Conservation (phyloP, 2,797 vertebrate genomes). For the Typhlichthys subterraneus region DNA sequence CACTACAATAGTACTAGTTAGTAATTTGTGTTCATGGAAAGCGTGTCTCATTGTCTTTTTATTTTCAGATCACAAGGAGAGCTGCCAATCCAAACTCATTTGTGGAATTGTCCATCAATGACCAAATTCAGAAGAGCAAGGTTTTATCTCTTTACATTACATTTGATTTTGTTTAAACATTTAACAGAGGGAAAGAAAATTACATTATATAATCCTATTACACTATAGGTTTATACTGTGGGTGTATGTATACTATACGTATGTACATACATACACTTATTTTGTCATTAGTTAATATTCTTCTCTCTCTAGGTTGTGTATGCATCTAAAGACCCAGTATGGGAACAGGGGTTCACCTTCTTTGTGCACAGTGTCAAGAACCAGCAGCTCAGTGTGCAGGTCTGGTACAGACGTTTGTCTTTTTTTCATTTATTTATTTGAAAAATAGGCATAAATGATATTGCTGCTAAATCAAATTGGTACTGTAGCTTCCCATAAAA, state of each 20-base stretch:
- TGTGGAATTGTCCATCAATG: conserved; percentile 84
- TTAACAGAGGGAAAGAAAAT: too few species aligned
- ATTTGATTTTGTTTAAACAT: too few species aligned
- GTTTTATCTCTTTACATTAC: conserved; percentile 58
- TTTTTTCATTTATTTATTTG: too few species aligned
- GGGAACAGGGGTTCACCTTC: conserved; percentile 92
- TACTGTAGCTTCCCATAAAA: too few species aligned
- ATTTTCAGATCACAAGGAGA: conserved; percentile 72
- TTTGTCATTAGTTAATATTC: neutral
- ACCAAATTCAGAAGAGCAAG: conserved; percentile 89
- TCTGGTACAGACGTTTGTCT: conserved; percentile 37
- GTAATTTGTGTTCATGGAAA: too few species aligned
- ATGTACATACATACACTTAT: neutral
- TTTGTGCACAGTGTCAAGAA: conserved; percentile 82
- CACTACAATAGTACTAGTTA: too few species aligned
- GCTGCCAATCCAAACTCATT: conserved; percentile 82
- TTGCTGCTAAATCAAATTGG: too few species aligned
- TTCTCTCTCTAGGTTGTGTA: conserved; percentile 71
- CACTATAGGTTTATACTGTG: too few species aligned
- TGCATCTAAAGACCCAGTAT: conserved; percentile 85
- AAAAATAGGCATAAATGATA: too few species aligned
- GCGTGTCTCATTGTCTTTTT: too few species aligned
- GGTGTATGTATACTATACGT: too few species aligned
- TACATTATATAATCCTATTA: too few species aligned
- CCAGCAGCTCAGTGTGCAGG: conserved; percentile 86